Base-by-base conservation (phyloP, 2,888 invertebrate species). In the Oscheius myriophilus region DNA sequence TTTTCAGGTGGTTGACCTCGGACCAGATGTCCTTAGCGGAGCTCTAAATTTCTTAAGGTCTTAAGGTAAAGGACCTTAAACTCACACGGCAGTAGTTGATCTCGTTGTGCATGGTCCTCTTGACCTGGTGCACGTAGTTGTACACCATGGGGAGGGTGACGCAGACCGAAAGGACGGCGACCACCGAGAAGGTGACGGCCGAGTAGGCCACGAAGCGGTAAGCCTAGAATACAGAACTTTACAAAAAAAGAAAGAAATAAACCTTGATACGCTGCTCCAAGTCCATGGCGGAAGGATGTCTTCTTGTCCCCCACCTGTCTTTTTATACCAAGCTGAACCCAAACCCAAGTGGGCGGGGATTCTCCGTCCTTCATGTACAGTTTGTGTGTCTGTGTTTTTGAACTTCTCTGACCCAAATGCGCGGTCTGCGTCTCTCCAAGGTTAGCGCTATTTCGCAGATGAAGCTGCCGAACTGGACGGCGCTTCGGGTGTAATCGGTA, bases 61-160 rank as follows among this genome's bases (percentile, higher is more conserved):
- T 33, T 33, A 33, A 9, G 33, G 33, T 6, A 33, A 33, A 9
- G 33, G 9, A 9, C 9, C 33, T 33, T 33, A 33, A 33, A 33
- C 33, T 33, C 4, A 33, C 64, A 42, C 55, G 82, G 79, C 84
- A 84, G 78, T 82, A 84, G 67, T 72, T 75, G 73, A 84, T 80
- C 70, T 84, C 84, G 67, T 76, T 81, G 73, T 84, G 84, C 83
- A 84, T 84, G 63, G 80, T 75, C 12, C 78, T 69, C 68, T 82
- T 81, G 42, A 84, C 84, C 55, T 84, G 81, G 49, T 61, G 61
- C n/a, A 61, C 61, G 46, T 61, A 61, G 61, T 61, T 61, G 61
- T 61, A 61, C 46, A 61, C 61, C 61, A 61, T 61, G 18, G 61
- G 61, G n/a, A 61, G 49, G 39, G 61, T 61, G 49, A 61, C 61